A percentile compares a stretch with the other conserved stretches of the same genome.
These are phyloP conservation scores for Gonocerus acuteangulatus DNA, from an alignment of 2,888 invertebrate species.

Conservation along the genomic window DNA sequence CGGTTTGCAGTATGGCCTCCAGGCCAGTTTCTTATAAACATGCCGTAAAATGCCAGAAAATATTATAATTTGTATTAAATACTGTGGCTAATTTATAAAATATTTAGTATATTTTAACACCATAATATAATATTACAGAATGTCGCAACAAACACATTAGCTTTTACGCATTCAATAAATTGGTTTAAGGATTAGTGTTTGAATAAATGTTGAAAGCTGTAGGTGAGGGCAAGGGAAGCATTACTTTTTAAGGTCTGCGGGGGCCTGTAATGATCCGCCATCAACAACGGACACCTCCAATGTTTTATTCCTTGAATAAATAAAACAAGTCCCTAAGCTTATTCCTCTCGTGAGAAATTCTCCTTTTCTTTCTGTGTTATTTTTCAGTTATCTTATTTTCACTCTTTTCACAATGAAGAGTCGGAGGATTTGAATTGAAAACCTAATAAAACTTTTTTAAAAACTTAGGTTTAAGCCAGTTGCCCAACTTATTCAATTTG, in stretches of 20 bases:
- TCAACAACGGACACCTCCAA: not conserved
- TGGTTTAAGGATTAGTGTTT: no score
- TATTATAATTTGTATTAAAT: no score
- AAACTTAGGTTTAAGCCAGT: constrained; percentile 20
- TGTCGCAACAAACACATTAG: no score
- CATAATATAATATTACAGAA: no score
- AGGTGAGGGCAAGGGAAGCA: no score
- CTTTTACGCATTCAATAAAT: no score
- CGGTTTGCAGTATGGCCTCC: no score
- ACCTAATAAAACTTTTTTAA: constrained; percentile 22
- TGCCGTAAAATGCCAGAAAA: no score
- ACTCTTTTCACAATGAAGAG: constrained; percentile 1
- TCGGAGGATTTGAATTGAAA: constrained; percentile 14
- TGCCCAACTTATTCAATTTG: constrained; percentile 19
- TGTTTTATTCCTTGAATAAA: constrained; percentile 15
- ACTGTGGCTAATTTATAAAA: no score
- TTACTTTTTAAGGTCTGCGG: not conserved
- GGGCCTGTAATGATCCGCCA: not conserved
- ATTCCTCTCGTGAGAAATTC: not conserved
- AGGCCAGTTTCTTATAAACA: no score
- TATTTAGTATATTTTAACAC: no score
- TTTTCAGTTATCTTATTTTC: not conserved
- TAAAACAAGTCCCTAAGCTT: constrained; percentile 4
- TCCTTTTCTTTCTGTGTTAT: not conserved
- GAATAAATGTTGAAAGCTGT: no score